Evolutionary conservation across 2,888 invertebrate species (phyloP).

Genomic region (Hirtodrosophila confusa): DNA sequence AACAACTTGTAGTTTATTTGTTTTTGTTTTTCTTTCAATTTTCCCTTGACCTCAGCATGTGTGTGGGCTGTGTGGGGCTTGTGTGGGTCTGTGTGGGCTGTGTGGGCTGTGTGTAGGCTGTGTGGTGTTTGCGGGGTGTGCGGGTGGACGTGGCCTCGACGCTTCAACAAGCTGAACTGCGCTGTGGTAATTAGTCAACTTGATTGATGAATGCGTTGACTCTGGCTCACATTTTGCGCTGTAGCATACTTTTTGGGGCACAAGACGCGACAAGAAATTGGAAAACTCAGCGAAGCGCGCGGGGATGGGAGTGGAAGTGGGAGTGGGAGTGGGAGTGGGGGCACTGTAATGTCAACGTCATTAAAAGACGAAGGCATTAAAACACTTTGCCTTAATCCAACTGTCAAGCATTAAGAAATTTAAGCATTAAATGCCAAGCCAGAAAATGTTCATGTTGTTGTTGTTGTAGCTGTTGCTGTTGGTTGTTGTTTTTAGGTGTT

Average conservation of each 20-base stretch:
- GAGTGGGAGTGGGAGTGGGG: not conserved
- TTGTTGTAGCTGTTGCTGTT: constrained; percentile 13
- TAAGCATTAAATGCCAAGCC: constrained; percentile 57
- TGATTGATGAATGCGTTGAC: constrained; percentile 67
- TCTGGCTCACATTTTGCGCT: constrained; percentile 16
- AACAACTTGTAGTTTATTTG: constrained; percentile 65
- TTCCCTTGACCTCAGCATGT: not conserved
- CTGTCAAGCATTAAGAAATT: constrained; percentile 55
- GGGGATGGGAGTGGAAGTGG: not conserved
- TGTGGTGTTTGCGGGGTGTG: not conserved
- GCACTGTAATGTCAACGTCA: constrained; percentile 66
- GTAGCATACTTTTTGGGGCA: constrained; percentile 47
- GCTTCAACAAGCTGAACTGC: constrained; percentile 21
- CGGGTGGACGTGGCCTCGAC: constrained; percentile 12
- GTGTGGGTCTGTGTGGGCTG: not conserved
- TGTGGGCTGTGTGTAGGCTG: not conserved
- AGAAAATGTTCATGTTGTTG: constrained; percentile 27
- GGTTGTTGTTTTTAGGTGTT: no score
- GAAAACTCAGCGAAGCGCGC: constrained; percentile 52
- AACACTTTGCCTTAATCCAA: constrained; percentile 47
- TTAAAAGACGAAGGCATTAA: constrained; percentile 54
- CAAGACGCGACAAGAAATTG: constrained; percentile 39
- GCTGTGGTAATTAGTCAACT: constrained; percentile 71
- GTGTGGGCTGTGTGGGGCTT: not conserved
- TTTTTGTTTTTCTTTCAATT: constrained; percentile 15